These are phyloP conservation scores for Todus mexicanus DNA, from an alignment of 2,797 vertebrate species.

Conservation along the genomic window DNA sequence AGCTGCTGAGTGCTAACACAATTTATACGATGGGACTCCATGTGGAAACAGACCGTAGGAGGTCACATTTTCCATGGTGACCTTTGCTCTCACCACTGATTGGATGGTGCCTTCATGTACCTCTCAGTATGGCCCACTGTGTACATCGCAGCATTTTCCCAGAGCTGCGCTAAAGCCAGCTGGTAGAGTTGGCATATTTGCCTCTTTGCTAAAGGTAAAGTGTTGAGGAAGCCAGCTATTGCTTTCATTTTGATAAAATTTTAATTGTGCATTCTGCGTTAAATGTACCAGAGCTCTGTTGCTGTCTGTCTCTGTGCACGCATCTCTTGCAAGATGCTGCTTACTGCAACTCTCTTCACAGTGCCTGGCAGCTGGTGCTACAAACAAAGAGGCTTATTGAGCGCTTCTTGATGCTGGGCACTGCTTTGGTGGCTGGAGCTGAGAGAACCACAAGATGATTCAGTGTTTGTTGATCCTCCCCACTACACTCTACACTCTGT, in stretches of 20 bases:
- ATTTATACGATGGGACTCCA: not conserved
- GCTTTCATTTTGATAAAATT: not conserved
- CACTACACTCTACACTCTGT: not conserved
- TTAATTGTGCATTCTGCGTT: not conserved
- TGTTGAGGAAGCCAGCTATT: not conserved
- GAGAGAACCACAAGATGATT: not conserved
- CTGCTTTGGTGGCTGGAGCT: not conserved
- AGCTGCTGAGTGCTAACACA: not conserved
- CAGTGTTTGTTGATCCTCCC: not conserved
- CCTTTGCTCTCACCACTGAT: not conserved
- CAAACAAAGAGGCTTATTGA: slow-evolving; percentile 30
- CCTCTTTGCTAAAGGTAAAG: not conserved
- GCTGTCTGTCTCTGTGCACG: not conserved
- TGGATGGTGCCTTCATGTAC: not conserved
- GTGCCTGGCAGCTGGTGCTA: slow-evolving; percentile 35
- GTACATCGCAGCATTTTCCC: not conserved
- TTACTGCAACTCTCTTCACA: not conserved
- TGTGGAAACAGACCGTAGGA: not conserved
- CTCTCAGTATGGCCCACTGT: not conserved
- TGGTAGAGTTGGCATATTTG: not conserved
- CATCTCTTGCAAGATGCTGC: not conserved
- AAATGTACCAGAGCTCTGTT: not conserved
- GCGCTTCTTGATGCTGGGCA: not conserved
- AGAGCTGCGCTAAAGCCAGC: not conserved
- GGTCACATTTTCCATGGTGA: not conserved